Base-by-base conservation (phyloP, 2,888 invertebrate genomes). In the Hanleya hanleyi region DNA sequence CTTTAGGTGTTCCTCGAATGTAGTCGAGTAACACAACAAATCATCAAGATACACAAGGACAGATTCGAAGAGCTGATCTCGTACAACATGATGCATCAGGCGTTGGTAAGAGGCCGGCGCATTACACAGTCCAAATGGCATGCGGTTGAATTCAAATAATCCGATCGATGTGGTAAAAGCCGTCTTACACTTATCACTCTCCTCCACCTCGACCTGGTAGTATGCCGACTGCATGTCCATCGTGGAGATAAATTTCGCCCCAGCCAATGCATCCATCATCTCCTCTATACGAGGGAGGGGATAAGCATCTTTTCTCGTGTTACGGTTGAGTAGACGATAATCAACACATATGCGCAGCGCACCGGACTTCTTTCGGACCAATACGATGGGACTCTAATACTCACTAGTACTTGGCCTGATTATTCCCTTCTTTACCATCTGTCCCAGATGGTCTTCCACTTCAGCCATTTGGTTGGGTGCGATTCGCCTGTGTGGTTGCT, bases 201-300 rank as follows among this genome's bases (percentile, higher is more conserved):
- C 74, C 5, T n/a, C 71, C 6, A 74, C 29, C 12, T 7, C 7
- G 3, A 74, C 47, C 37, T 70, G 72, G 18, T 70, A 18, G 47
- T 71, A 71, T 4, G 70, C 74, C 57, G 41, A n/a, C 38, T 32
- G 22, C 49, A 74, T 33, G 41, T 72, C 74, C 29, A 74, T 3
- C 5, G 61, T 41, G 9, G 62, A 36, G 50, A 71, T 68, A 1
- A n/a, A 12, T 4, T 7, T 33, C 4, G 74, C 33, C 18, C 71
- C 71, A 2, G 7, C 5, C 50, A 74, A 12, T 15, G 3, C 2
- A 22, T 72, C 74, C 32, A 74, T 49, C 18, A 41, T 36, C 22
- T 71, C 74, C 26, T 47, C 50, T 3, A 74, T 61, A 15, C 67
- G 29, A 22, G 71, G 71, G 3, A 72, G 22, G 3, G 75, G 72